Evolutionary conservation across 1,140 invertebrate species (phyloP).

Genomic region (Cyclina sinensis): DNA sequence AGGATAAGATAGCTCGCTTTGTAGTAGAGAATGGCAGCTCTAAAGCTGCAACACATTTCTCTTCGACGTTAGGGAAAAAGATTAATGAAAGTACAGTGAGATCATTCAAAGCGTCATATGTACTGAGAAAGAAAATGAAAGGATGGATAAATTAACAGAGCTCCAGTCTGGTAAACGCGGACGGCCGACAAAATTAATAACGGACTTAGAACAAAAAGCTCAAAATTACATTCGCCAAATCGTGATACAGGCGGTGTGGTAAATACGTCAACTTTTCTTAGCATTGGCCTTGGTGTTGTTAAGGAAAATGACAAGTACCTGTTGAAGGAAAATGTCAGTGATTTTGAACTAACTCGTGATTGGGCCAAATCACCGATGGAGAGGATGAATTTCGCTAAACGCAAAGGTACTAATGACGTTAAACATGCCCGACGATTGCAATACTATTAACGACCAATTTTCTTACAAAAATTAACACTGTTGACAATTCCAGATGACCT

Average conservation of each 20-base stretch:
- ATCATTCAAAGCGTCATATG: constrained; percentile 1
- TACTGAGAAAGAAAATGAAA: neutral
- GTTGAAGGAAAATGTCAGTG: neutral
- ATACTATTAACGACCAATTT: constrained; percentile 7
- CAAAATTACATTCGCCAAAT: constrained; percentile 32
- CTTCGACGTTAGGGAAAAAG: neutral
- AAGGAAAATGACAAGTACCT: constrained; percentile 19
- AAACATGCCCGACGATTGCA: constrained; percentile 11
- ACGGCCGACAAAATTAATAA: constrained; percentile 7
- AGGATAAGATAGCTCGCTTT: too few relatives aligned
- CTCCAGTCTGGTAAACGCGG: constrained; percentile 38
- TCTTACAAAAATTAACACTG: neutral
- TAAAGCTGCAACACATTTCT: constrained; percentile 26
- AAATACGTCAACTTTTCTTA: neutral
- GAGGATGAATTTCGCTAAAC: neutral
- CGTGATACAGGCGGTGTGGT: neutral
- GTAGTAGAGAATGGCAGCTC: constrained; percentile 39
- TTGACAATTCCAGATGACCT: neutral
- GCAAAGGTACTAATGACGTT: neutral
- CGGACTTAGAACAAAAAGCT: constrained; percentile 12
- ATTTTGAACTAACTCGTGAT: neutral
- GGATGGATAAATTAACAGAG: too few relatives aligned
- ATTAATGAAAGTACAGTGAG: constrained; percentile 49
- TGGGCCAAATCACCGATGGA: constrained; percentile 11
- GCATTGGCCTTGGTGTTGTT: neutral